Evolutionary conservation across 2,113 vertebrate species (phyloP).

Genomic region (Phaethornis superciliosus): DNA sequence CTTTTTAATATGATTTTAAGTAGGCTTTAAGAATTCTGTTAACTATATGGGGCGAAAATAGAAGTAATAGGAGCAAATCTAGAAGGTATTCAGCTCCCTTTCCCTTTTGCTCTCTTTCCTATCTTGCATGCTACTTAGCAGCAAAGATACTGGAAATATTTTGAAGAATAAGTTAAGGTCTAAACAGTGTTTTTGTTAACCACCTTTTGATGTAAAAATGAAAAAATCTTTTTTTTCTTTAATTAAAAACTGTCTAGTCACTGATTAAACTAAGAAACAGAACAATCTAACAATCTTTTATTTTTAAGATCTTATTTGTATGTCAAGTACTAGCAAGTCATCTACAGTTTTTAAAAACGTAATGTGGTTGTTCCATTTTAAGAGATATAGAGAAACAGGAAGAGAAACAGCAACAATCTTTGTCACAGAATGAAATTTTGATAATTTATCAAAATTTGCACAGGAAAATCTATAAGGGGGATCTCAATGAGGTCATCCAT

Average conservation of each 20-base stretch:
- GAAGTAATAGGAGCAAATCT: neutral
- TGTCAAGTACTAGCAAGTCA: neutral
- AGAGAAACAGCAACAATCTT: neutral
- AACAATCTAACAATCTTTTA: neutral
- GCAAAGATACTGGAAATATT: neutral
- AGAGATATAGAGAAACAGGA: neutral
- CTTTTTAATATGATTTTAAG: neutral
- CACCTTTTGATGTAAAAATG: neutral
- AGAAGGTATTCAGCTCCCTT: neutral
- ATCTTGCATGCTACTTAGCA: neutral
- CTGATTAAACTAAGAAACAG: neutral
- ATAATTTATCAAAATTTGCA: neutral
- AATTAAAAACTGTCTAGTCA: neutral
- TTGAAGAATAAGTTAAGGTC: neutral
- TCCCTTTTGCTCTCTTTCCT: neutral
- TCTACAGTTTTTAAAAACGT: neutral
- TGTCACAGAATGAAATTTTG: neutral
- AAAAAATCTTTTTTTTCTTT: neutral
- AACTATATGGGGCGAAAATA: neutral
- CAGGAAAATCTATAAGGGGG: neutral
- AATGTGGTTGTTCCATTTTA: neutral
- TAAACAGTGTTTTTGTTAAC: neutral
- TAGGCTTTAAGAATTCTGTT: neutral
- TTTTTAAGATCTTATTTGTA: neutral
- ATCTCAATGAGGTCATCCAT: neutral